Evolutionary conservation across 2,797 vertebrate species (phyloP).

Genomic region (Dendrocincla fuliginosa): DNA sequence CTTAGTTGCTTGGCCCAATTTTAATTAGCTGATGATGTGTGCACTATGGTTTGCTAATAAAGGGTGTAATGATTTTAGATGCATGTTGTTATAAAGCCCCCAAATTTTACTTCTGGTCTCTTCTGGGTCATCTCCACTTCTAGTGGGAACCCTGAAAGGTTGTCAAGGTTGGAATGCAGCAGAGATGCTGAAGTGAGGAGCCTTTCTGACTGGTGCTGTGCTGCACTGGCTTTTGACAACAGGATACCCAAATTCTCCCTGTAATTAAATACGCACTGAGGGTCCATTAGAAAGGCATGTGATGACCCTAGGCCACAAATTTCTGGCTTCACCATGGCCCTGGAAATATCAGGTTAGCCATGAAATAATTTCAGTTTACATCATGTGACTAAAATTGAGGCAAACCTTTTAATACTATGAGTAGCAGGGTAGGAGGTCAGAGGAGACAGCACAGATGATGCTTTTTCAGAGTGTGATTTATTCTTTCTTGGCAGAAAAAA

Average conservation of each 20-base stretch:
- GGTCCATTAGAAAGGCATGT: slow-evolving; percentile 56
- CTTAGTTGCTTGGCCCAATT: slow-evolving; percentile 44
- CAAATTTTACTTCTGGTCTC: slow-evolving; percentile 36
- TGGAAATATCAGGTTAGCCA: slow-evolving; percentile 58
- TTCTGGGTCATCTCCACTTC: slow-evolving; percentile 66
- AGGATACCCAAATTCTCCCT: slow-evolving; percentile 53
- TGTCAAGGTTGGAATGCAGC: slow-evolving; percentile 8
- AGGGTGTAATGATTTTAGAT: slow-evolving; percentile 41
- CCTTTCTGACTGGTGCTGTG: neutral
- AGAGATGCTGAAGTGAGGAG: slow-evolving; percentile 12
- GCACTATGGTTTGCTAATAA: slow-evolving; percentile 54
- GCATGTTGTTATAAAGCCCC: neutral
- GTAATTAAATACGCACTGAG: slow-evolving; percentile 58
- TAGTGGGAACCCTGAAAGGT: slow-evolving; percentile 19
- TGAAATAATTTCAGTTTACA: slow-evolving; percentile 52
- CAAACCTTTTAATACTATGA: slow-evolving; percentile 1
- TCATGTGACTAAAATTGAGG: slow-evolving; percentile 15
- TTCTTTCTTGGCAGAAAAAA: neutral
- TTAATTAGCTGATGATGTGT: slow-evolving; percentile 64
- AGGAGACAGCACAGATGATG: neutral
- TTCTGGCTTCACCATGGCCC: slow-evolving; percentile 44
- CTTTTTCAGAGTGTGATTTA: neutral
- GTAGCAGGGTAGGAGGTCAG: neutral
- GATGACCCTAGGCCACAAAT: slow-evolving; percentile 32
- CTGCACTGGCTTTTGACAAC: slow-evolving; percentile 19